Evolutionary conservation across 2,888 invertebrate species (phyloP).

Genomic region (Athalia cordata): DNA sequence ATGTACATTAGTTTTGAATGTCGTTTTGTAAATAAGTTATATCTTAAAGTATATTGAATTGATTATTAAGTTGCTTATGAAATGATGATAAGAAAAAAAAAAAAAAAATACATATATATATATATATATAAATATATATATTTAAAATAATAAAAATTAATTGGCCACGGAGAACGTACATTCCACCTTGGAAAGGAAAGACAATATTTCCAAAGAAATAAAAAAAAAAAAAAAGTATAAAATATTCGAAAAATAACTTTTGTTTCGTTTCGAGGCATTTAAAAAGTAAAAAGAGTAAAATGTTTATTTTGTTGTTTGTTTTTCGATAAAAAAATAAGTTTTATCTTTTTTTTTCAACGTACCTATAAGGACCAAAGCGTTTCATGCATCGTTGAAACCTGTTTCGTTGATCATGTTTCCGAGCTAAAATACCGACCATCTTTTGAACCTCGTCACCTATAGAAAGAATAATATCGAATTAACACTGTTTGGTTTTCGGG

Average conservation of each 20-base stretch:
- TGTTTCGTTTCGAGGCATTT: conserved; percentile 11
- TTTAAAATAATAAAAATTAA: conserved; percentile 54
- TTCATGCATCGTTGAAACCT: not conserved
- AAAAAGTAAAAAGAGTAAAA: not conserved
- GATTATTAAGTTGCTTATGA: conserved; percentile 58
- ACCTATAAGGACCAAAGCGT: conserved; percentile 6
- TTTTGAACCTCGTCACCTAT: not conserved
- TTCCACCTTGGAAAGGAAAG: conserved; percentile 56
- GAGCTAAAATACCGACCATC: not conserved
- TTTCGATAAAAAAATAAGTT: not conserved
- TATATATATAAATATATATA: conserved; percentile 47
- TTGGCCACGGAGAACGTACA: conserved; percentile 56
- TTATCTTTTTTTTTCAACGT: not conserved
- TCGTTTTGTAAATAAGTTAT: conserved; percentile 68
- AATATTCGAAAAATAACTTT: conserved; percentile 18
- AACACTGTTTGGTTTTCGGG: not conserved
- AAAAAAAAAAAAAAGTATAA: not conserved
- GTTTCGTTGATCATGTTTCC: not conserved
- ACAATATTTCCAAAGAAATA: conserved; percentile 20
- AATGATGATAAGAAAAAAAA: conserved; percentile 52
- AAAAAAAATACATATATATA: conserved; percentile 49
- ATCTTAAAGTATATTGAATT: conserved; percentile 53
- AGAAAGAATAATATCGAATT: not conserved
- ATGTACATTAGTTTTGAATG: conserved; percentile 49
- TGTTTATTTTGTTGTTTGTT: conserved; percentile 13